Evolutionary conservation across 2,113 vertebrate genomes (phyloP), one percentile per base, ranked within the genome.

Genomic region (Plecturocebus donacophilus): DNA sequence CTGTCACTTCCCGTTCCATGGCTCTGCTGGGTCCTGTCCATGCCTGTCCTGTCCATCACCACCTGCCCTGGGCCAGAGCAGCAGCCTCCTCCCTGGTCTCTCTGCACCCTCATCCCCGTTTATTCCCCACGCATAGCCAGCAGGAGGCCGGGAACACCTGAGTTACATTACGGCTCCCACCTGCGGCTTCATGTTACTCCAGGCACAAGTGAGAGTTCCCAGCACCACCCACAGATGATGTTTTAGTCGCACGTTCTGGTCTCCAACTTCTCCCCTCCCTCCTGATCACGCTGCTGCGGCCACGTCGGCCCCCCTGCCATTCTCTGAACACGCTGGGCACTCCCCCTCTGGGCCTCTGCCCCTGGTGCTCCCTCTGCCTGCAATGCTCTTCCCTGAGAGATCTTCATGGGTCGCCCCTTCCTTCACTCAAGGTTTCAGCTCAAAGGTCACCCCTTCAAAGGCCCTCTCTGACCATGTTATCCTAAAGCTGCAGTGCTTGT

Each of bases 181-280:
- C n/a, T 1, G 5, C 0, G 25, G 52, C 5, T 56, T 64, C 61
- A 21, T 35, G 8, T 58, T 45, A 61, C 45, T 45, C 35, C 19
- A 61, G 6, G 45, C 82, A 25, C 30, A 45, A 79, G 47, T 21
- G 2, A 64, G 25, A 40, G 64, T 75, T 42, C 70, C 87, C 7
- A 4, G 35, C 54, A 16, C 0, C 8, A 49, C 3, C n/a, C 38
- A 5, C 0, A 5, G 56, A 75, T 5, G 21, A 25, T 5, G 38
- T 61, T 13, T 49, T 21, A 42, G 19, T 14, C 38, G 19, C 1
- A 4, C 0, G 76, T 19, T 80, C 47, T n/a, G 68, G 42, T 19
- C 68, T 91, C 90, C 68, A 21, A 30, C 16, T 16, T 73, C 21
- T 1, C 2, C 25, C 23, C 21, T 56, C n/a, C 27, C 16, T 71